Evolutionary conservation across 1,140 invertebrate species (phyloP).

Genomic region (Eufriesea mexicana): DNA sequence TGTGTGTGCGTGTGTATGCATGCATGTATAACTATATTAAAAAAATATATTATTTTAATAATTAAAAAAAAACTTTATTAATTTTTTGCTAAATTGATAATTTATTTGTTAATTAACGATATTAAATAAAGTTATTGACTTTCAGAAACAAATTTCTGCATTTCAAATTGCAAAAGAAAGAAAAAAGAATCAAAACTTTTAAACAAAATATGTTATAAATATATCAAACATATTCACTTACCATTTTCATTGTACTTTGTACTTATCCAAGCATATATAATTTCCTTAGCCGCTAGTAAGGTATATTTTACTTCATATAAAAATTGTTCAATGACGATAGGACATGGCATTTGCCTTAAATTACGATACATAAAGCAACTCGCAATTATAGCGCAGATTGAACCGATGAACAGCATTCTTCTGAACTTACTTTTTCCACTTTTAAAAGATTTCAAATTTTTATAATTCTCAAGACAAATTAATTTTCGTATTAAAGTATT

Average conservation of each 20-base stretch:
- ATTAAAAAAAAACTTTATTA: too few species aligned
- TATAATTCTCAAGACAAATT: neutral
- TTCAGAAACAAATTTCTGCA: too few species aligned
- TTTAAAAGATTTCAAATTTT: neutral
- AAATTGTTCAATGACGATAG: slow-evolving; percentile 12
- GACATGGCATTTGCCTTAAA: slow-evolving; percentile 42
- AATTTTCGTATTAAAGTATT: neutral
- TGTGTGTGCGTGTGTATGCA: too few species aligned
- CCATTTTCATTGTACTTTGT: slow-evolving; percentile 28
- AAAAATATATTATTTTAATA: too few species aligned
- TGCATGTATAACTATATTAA: too few species aligned
- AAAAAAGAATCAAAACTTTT: too few species aligned
- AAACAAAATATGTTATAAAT: too few species aligned
- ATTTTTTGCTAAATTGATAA: too few species aligned
- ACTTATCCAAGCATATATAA: neutral
- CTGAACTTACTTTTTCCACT: neutral
- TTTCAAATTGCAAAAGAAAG: too few species aligned
- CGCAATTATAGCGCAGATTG: slow-evolving; percentile 61
- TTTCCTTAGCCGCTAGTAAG: neutral
- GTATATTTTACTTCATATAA: neutral
- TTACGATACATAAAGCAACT: slow-evolving; percentile 64
- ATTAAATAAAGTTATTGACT: too few species aligned
- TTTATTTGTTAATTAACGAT: too few species aligned
- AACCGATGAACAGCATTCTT: slow-evolving; percentile 62
- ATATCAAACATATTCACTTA: slow-evolving; percentile 11